Conservation (phyloP, 2,888 invertebrate species). For the Latrodectus elegans region DNA sequence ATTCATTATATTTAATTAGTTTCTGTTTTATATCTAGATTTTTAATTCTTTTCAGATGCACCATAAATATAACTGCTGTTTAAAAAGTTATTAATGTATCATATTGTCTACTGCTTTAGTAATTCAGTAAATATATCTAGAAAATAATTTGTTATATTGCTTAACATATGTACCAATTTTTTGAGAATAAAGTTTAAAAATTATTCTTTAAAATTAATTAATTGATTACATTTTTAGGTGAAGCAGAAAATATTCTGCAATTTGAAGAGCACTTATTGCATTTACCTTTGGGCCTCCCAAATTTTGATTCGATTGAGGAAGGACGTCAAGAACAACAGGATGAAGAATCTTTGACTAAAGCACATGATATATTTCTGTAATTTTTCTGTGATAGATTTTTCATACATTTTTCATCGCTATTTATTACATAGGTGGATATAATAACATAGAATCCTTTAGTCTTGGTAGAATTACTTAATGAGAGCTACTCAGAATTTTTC, state of each 20-base stretch:
- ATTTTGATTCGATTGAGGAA: slow-evolving; percentile 82
- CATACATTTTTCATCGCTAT: slow-evolving; percentile 36
- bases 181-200: no score
- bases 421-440: slow-evolving; percentile 16
- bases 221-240: slow-evolving; percentile 77
- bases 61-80: no score
- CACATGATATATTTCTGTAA: slow-evolving; percentile 71
- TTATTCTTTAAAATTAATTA: background rate
- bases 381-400: slow-evolving; percentile 63
- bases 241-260: slow-evolving; percentile 87
- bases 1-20: no score
- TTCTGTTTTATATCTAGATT: no score
- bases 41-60: no score
- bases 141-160: no score
- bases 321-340: slow-evolving; percentile 81
- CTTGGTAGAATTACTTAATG: background rate
- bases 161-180: no score
- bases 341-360: slow-evolving; percentile 74
- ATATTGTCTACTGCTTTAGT: no score
- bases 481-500: background rate
- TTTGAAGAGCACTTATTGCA: slow-evolving; percentile 83
- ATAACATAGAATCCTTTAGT: background rate
- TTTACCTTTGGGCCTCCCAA: slow-evolving; percentile 84
- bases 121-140: no score
- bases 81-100: no score